Evolutionary conservation across 2,888 invertebrate genomes (phyloP).

Genomic region (Cheiracanthium punctorium): DNA sequence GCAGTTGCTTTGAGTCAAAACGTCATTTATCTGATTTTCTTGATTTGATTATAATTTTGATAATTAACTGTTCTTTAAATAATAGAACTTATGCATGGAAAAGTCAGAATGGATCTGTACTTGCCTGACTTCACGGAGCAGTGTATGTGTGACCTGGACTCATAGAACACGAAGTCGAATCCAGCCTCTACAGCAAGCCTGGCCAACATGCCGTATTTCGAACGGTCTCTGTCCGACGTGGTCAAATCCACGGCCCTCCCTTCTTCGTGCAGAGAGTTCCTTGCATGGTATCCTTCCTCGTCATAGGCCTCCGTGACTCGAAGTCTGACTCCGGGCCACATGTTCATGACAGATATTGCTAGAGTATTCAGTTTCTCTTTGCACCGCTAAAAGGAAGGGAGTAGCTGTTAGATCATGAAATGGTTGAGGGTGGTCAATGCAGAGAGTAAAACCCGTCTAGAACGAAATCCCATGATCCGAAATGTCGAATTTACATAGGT

Average conservation of each 20-base stretch:
- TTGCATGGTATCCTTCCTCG: slow-evolving; percentile 85
- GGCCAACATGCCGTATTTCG: slow-evolving; percentile 97
- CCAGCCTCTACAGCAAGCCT: slow-evolving; percentile 96
- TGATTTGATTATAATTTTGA: too few species aligned
- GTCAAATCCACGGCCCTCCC: slow-evolving; percentile 94
- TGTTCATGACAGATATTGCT: slow-evolving; percentile 97
- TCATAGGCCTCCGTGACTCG: slow-evolving; percentile 97
- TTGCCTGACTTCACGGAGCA: slow-evolving; percentile 98
- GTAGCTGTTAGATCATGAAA: neutral
- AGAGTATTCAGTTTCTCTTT: slow-evolving; percentile 95
- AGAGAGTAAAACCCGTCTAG: neutral
- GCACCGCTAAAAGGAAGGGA: slow-evolving; percentile 86
- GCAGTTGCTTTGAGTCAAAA: too few species aligned
- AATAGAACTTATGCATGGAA: too few species aligned
- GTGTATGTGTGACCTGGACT: slow-evolving; percentile 94
- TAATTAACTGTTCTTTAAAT: too few species aligned
- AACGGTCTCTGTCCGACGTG: slow-evolving; percentile 92
- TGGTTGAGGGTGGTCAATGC: neutral
- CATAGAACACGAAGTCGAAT: slow-evolving; percentile 99
- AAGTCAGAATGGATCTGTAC: too few species aligned
- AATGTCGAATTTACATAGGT: too few species aligned
- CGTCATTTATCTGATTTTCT: too few species aligned
- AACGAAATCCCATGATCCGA: too few species aligned
- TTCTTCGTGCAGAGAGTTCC: slow-evolving; percentile 94
- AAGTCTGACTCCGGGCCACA: slow-evolving; percentile 95